These are phyloP conservation scores for Metaphire vulgaris DNA, from an alignment of 1,140 invertebrate species.

Conservation along the genomic window DNA sequence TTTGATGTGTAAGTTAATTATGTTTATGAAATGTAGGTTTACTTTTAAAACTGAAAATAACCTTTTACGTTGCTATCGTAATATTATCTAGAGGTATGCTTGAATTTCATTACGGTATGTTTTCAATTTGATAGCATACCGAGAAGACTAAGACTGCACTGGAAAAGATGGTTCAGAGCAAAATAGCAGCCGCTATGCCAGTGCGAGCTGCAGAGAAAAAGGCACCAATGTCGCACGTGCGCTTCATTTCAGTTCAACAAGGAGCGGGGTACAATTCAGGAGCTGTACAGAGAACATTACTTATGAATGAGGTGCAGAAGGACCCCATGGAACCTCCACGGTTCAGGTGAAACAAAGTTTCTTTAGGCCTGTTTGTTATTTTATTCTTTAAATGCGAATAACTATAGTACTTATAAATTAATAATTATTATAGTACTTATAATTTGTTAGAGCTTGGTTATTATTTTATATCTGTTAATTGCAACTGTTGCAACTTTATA, in stretches of 20 bases:
- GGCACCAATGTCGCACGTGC: slow-evolving; percentile 87
- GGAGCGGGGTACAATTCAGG: slow-evolving; percentile 91
- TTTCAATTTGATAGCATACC: slow-evolving; percentile 38
- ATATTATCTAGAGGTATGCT: background rate
- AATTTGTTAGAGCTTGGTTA: too few species aligned
- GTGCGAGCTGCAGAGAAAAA: slow-evolving; percentile 81
- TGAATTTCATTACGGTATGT: slow-evolving; percentile 6
- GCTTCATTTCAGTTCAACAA: slow-evolving; percentile 94
- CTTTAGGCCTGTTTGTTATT: slow-evolving; percentile 16
- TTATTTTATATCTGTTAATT: too few species aligned
- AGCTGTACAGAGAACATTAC: slow-evolving; percentile 92
- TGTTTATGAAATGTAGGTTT: too few species aligned
- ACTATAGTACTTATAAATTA: too few species aligned
- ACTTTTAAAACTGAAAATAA: background rate
- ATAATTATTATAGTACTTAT: too few species aligned
- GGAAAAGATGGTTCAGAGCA: slow-evolving; percentile 48
- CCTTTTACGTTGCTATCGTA: background rate
- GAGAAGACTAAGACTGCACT: slow-evolving; percentile 50
- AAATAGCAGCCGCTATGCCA: slow-evolving; percentile 78
- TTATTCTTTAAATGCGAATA: too few species aligned
- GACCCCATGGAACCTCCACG: slow-evolving; percentile 98
- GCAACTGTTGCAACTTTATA: too few species aligned
- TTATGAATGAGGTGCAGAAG: slow-evolving; percentile 88
- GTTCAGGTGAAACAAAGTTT: slow-evolving; percentile 63
- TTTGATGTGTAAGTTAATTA: too few species aligned